Conservation (phyloP, 2,888 invertebrate genomes). For the Apamea epomidion region DNA sequence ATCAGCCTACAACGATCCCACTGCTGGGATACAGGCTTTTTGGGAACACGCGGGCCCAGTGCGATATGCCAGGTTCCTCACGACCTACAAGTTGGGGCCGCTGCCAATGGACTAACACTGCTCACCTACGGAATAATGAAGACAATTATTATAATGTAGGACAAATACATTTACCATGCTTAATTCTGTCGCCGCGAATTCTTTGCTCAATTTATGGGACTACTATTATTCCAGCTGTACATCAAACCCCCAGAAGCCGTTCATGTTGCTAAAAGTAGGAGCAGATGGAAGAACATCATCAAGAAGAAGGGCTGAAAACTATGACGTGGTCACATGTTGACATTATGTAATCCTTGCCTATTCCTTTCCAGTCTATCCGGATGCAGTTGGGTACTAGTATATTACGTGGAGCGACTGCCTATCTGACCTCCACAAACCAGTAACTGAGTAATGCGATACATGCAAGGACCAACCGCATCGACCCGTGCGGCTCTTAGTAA, state of each 20-base stretch:
- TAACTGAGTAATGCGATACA: not conserved
- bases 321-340: not conserved
- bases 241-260: not conserved
- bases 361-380: not conserved
- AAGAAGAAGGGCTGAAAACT: not conserved
- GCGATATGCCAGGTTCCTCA: not conserved
- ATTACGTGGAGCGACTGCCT: not conserved
- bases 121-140: conserved; percentile 1
- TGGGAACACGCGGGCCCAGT: not conserved
- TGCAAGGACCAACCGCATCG: not conserved
- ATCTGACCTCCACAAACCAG: not conserved
- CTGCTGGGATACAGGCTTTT: not conserved
- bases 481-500: not conserved
- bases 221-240: not conserved
- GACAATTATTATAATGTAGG: conserved; percentile 1
- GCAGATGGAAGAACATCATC: not conserved
- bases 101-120: not conserved
- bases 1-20: not conserved
- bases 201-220: not conserved
- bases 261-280: not conserved
- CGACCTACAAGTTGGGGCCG: too few species aligned
- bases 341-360: too few species aligned
- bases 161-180: not conserved
- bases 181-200: not conserved
- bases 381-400: not conserved